Percentiles rank a stretch among this genome's conserved stretches.
Evolutionary conservation across 92 coral and sea anemone genomes (phyloP).

Genomic region (Actinostola sp.): DNA sequence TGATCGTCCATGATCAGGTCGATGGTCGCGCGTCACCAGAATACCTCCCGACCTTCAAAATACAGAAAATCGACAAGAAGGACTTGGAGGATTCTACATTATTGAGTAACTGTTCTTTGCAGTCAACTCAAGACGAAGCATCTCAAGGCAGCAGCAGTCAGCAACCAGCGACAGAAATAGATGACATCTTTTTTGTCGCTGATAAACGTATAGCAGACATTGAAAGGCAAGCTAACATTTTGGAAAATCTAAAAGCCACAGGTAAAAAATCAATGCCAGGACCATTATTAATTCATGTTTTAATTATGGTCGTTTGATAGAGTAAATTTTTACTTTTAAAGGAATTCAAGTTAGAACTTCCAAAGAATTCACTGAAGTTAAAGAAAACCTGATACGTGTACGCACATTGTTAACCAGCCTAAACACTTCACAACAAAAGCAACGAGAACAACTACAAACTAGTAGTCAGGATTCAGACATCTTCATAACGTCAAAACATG

Average conservation of each 20-base stretch:
- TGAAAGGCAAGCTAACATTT: constrained; percentile 5
- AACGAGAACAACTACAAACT: constrained; percentile 41
- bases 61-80: background rate
- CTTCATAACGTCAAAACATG: constrained; percentile 27
- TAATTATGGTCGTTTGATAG: no score
- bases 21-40: background rate
- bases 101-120: background rate
- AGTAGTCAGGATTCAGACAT: constrained; percentile 19
- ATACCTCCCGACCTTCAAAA: background rate
- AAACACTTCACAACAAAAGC: constrained; percentile 44
- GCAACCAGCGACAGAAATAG: background rate
- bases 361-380: constrained; percentile 40
- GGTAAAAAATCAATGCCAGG: background rate
- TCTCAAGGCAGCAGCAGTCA: background rate
- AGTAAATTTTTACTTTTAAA: background rate
- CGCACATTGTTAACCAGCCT: constrained; percentile 57
- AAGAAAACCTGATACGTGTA: constrained; percentile 50
- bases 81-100: background rate
- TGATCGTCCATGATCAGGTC: background rate
- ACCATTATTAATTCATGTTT: background rate
- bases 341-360: constrained; percentile 28
- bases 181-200: background rate
- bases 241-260: background rate
- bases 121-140: constrained; percentile 13
- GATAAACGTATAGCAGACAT: background rate